Base-by-base conservation (phyloP, 1,140 invertebrate species). In the Ips typographus region DNA sequence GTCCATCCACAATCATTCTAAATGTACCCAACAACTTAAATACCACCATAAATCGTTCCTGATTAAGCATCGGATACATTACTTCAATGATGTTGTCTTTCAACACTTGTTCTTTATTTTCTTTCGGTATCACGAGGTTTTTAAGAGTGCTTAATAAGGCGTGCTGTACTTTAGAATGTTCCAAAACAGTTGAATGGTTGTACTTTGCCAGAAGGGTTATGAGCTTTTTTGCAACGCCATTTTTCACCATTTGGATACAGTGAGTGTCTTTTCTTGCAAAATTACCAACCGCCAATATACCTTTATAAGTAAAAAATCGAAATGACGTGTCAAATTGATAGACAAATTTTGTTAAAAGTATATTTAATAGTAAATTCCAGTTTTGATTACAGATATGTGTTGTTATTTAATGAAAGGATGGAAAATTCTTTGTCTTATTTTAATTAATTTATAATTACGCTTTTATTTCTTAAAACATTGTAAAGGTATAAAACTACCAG, bases 1-100 rank as follows among this genome's bases (percentile, higher is more conserved):
- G 91, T 7, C 89, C 88, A 82, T 93, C 91, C 47, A 93, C 88
- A 40, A 94, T 85, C 88, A 96, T 94, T 62, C 94, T 84, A 2
- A 95, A 80, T 36, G 93, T 92, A 5, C 93, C 94, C 39, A 96
- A 77, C 39, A 96, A 82, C 81, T 95, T 95, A 76, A 94, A 95
- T 40, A 93, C 89, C 1, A 95, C 92, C 3, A 90, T 87, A 73
- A 86, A 88, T 51, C 91, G 88, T 69, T 92, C 89, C 58, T 93
- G 88, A 55, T 87, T 83, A 2, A 91, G 81, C 84, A 90, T 87
- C 0, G 89, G 88, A 76, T 94, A 82, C 38, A 93, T 83, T 38
- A 88, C 86, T 65, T 89, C 85, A 43, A 95, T 82, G 22, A 95
- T 82, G 8, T 92, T 92, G 73, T 87, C 85, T 63, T 88, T 83